Conservation (phyloP, 2,888 invertebrate species). For the Opisthograptis luteolata region DNA sequence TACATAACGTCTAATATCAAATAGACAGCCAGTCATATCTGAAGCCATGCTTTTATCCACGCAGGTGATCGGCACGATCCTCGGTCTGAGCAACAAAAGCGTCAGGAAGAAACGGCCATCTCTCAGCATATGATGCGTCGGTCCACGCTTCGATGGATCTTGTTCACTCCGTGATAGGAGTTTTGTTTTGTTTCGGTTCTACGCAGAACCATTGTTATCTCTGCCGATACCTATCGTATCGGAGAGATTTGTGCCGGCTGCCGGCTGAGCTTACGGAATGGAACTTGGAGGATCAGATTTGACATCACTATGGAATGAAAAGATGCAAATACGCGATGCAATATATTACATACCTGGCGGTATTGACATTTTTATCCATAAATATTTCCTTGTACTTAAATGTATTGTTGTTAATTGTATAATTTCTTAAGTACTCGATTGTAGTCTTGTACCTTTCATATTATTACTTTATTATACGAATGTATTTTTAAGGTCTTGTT, state of each 20-base stretch:
- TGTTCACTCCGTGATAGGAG: conserved; percentile 75
- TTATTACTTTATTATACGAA: conserved; percentile 26
- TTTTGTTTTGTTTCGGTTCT: conserved; percentile 68
- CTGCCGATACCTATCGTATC: conserved; percentile 50
- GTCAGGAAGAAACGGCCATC: conserved; percentile 92
- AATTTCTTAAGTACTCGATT: conserved; percentile 20
- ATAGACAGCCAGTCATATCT: background rate
- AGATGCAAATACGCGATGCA: conserved; percentile 41
- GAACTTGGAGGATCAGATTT: conserved; percentile 42
- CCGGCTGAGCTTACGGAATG: conserved; percentile 45
- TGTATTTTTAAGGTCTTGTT: conserved; percentile 20
- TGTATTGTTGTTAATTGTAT: conserved; percentile 26
- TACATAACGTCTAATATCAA: background rate
- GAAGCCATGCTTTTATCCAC: conserved; percentile 31
- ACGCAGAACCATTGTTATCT: conserved; percentile 63
- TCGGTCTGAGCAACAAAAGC: conserved; percentile 90
- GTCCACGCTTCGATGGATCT: conserved; percentile 47
- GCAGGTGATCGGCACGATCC: conserved; percentile 88
- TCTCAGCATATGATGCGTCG: conserved; percentile 87
- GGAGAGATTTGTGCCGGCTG: conserved; percentile 58
- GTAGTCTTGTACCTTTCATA: conserved; percentile 20
- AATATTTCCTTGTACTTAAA: conserved; percentile 29
- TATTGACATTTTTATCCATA: conserved; percentile 30
- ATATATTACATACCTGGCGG: conserved; percentile 30
- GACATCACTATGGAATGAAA: conserved; percentile 39